Conservation (phyloP, 2,797 vertebrate species). For the Notoglanidium macrostoma region DNA sequence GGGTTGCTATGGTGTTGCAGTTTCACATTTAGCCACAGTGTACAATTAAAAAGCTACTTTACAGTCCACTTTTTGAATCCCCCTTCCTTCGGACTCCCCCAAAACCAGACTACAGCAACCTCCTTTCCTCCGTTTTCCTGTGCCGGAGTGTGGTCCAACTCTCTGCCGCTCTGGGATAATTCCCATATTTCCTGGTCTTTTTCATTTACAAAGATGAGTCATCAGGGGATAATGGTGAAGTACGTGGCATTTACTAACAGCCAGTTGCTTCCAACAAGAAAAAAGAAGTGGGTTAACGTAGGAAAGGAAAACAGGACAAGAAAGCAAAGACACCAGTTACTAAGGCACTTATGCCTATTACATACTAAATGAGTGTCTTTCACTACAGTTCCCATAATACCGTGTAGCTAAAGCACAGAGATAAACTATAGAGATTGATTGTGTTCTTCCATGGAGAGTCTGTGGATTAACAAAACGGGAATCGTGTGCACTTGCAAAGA, state of each 20-base stretch:
- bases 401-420: neutral
- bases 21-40: neutral
- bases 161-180: neutral
- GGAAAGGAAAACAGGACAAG: neutral
- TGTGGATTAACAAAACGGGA: neutral
- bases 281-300: neutral
- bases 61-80: neutral
- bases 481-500: neutral
- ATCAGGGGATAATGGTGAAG: neutral
- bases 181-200: neutral
- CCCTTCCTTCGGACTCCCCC: neutral
- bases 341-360: neutral
- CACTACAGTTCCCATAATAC: neutral
- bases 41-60: neutral
- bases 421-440: neutral
- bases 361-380: neutral
- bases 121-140: neutral
- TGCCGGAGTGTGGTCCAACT: neutral
- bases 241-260: slow-evolving; percentile 6
- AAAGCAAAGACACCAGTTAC: neutral
- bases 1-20: neutral
- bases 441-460: neutral
- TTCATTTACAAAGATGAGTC: slow-evolving; percentile 7
- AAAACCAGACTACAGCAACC: neutral
- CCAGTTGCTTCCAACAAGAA: neutral